A percentile compares a stretch with the other conserved stretches of the same genome.
phyloP scores from a whole-genome alignment of 2,113 vertebrate genomes.

The Corydoras sp. region DNA sequence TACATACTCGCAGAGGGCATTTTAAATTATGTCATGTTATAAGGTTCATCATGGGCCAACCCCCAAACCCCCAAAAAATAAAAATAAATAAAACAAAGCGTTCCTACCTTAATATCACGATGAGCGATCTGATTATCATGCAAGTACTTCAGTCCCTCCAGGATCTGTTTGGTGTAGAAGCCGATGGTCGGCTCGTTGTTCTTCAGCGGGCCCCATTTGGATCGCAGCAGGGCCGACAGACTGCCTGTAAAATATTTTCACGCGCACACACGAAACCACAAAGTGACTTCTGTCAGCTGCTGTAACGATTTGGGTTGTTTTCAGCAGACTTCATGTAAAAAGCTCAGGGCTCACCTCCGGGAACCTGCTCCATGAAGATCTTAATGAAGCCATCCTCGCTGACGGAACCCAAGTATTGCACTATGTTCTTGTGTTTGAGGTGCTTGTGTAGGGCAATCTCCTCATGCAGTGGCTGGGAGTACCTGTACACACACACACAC shows the following conservation, averaged over 20 bases:
- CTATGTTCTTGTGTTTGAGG: constrained; percentile 97
- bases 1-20: no score
- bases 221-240: constrained; percentile 92
- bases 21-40: no score
- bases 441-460: constrained; percentile 98
- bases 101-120: constrained; percentile 90
- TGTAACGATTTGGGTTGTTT: no score
- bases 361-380: constrained; percentile 99
- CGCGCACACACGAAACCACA: neutral
- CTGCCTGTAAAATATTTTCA: constrained; percentile 71
- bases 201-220: constrained; percentile 97
- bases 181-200: constrained; percentile 96
- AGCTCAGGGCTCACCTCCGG: constrained; percentile 77
- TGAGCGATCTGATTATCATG: constrained; percentile 98
- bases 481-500: constrained; percentile 69
- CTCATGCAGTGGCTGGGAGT: constrained; percentile 95
- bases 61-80: no score
- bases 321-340: no score
- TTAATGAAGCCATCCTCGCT: constrained; percentile 98
- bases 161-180: constrained; percentile 97
- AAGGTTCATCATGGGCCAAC: no score
- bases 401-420: constrained; percentile 95
- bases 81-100: no score
- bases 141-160: constrained; percentile 96
- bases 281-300: neutral